Percentiles rank a stretch among this genome's conserved stretches.
These are phyloP conservation scores for Carpatolechia fugitivella DNA, from an alignment of 2,888 invertebrate genomes.

Conservation along the genomic window DNA sequence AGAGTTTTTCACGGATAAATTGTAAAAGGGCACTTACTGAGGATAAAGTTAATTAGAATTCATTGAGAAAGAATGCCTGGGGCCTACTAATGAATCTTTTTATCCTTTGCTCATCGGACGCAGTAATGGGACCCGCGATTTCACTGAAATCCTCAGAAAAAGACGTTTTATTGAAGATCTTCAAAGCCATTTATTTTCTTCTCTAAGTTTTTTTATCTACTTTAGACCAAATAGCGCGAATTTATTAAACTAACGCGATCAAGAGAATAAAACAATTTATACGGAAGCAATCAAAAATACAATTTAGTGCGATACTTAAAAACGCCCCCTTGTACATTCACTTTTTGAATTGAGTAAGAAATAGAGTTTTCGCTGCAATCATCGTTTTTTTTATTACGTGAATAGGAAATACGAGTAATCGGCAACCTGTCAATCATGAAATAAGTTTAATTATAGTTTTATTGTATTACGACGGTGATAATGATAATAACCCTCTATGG, in stretches of 20 bases:
- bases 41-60: slow-evolving; percentile 72
- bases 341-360: too few species aligned
- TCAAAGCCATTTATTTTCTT: background rate
- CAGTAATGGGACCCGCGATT: background rate
- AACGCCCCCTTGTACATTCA: background rate
- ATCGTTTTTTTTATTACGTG: too few species aligned
- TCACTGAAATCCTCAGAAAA: background rate
- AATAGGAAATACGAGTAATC: too few species aligned
- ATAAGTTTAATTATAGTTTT: too few species aligned
- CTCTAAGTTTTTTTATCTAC: too few species aligned
- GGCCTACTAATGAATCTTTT: slow-evolving; percentile 58
- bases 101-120: slow-evolving; percentile 35
- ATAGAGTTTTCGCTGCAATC: too few species aligned
- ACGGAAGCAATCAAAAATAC: background rate
- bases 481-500: too few species aligned
- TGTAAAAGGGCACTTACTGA: slow-evolving; percentile 46
- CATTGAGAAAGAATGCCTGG: slow-evolving; percentile 49
- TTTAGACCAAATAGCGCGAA: too few species aligned
- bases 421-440: too few species aligned
- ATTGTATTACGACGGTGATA: too few species aligned
- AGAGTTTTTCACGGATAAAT: slow-evolving; percentile 43
- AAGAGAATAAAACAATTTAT: background rate
- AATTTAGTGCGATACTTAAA: background rate
- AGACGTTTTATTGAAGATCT: background rate
- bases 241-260: background rate